Conservation (phyloP, 2,888 invertebrate genomes). For the Pterobdella sp. region DNA sequence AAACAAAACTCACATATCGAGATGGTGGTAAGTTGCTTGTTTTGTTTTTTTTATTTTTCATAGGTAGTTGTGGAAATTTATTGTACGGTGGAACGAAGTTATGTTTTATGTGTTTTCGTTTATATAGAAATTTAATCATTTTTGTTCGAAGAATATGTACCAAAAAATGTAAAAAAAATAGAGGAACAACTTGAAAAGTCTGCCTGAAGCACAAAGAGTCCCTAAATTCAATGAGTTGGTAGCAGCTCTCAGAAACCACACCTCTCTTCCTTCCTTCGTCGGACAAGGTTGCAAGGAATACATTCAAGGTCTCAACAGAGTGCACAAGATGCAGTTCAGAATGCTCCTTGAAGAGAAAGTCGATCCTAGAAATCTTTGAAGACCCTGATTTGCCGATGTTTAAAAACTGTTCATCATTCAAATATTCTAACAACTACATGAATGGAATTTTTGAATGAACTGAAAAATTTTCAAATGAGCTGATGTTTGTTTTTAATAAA, state of each 20-base stretch:
- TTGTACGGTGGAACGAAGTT: no score
- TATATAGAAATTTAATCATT: neutral
- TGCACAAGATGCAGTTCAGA: constrained; percentile 1
- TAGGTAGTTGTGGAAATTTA: no score
- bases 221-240: neutral
- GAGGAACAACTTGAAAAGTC: neutral
- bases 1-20: neutral
- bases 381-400: no score
- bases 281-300: neutral
- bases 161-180: neutral
- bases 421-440: no score
- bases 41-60: no score
- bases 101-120: no score
- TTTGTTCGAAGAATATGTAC: neutral
- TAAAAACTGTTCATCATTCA: no score
- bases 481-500: no score
- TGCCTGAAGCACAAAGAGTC: neutral
- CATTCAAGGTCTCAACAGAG: neutral
- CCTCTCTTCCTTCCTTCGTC: neutral
- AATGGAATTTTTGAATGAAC: no score
- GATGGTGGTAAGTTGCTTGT: neutral
- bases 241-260: neutral
- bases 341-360: neutral
- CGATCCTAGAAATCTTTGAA: neutral
- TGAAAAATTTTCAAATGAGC: no score